A percentile compares a stretch with the other conserved stretches of the same genome.
These are phyloP conservation scores for Atta texana DNA, from an alignment of 1,140 invertebrate genomes.

Conservation along the genomic window DNA sequence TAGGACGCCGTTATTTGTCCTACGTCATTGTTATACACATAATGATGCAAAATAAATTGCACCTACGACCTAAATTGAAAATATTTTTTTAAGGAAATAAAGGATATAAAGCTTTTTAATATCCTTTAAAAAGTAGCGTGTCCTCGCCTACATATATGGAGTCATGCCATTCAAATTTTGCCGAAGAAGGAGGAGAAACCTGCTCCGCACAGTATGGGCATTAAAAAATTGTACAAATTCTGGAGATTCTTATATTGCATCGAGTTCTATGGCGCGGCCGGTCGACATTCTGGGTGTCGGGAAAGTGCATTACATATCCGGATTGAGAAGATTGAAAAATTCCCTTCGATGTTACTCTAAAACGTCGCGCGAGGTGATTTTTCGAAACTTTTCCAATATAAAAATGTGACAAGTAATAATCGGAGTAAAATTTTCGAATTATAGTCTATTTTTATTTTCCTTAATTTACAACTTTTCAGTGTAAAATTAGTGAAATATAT, in stretches of 20 bases:
- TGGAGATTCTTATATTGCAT: conserved; percentile 63
- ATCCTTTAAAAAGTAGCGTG: conserved; percentile 42
- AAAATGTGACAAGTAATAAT: conserved; percentile 34
- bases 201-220: conserved; percentile 39
- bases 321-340: conserved; percentile 64
- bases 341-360: conserved; percentile 59
- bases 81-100: conserved; percentile 21
- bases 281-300: conserved; percentile 55
- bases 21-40: not conserved
- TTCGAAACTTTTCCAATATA: conserved; percentile 31
- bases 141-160: conserved; percentile 14
- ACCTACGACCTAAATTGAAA: not conserved
- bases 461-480: not conserved
- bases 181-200: conserved; percentile 26
- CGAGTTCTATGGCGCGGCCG: conserved; percentile 47
- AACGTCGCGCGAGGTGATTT: conserved; percentile 42
- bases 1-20: not conserved
- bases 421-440: conserved; percentile 7
- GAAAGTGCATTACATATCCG: conserved; percentile 64
- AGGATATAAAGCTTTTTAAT: conserved; percentile 24
- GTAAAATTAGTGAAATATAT: not conserved
- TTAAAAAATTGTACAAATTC: conserved; percentile 66
- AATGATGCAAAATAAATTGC: not conserved
- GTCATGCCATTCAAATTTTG: conserved; percentile 52
- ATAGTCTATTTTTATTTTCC: not conserved